Base-by-base conservation (phyloP, 2,113 vertebrate species). In the Zonotrichia leucophrys region DNA sequence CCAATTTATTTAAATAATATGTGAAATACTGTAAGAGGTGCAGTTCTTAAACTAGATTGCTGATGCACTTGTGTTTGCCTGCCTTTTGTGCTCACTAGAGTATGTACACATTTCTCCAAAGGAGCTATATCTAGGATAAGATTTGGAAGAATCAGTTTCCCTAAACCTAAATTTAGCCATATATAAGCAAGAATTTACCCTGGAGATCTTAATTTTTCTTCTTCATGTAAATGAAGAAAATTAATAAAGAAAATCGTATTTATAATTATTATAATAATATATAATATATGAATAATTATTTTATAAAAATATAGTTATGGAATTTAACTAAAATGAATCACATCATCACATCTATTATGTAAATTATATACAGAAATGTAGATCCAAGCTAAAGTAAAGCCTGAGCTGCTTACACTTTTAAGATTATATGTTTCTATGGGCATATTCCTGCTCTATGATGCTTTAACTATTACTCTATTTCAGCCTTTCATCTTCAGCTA, bases 161-260 rank as follows among this genome's bases (percentile, higher is more conserved):
- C 18, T 81, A 84, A 75, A 37, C 2, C 1, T 53, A 27, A 25
- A 63, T 56, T 66, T 52, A 91, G 44, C n/a, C 5, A 44, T 20
- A 31, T 27, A 11, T 53, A 76, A 67, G 4, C 0, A 2, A 2
- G 5, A 83, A 2, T 3, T 4, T 56, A 73, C 6, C 5, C 12
- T 82, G 69, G 15, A 87, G 9, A 44, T 68, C 17, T 68, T 35
- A 2, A 60, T 89, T 94, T 17, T 15, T 13, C 12, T 23, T 47
- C 22, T 23, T 23, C 13, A 41, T 30, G 10, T 30, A 47, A 47
- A 47, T n/a, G 12, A n/a, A 8, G 28, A 53, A 60, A 39, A 82
- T 21, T 21, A 19, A n/a, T 60, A 15, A n/a, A 15, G 15, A 59
- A 46, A 20, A n/a, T 33, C 13, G 5, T 30, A 1, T 33, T 37